A percentile compares a stretch with the other conserved stretches of the same genome.
Conservation (phyloP, 2,888 invertebrate genomes). For the Palloptera scutellata region DNA sequence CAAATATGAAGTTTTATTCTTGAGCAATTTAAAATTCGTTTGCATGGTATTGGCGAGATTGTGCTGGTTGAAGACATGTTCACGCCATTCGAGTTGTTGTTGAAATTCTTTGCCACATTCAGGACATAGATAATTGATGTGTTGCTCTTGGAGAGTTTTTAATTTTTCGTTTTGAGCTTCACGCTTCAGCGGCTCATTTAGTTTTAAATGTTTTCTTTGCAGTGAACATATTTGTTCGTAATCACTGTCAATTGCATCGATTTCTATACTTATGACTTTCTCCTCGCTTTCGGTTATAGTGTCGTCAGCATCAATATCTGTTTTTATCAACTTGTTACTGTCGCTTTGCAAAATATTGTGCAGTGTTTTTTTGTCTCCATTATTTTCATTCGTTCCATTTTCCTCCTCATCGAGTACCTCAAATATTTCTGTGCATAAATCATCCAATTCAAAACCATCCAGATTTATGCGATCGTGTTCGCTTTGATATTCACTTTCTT, state of each 20-base stretch:
- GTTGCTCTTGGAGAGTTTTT: slow-evolving; percentile 36
- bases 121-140: slow-evolving; percentile 52
- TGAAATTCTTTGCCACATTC: slow-evolving; percentile 51
- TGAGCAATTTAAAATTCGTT: slow-evolving; percentile 49
- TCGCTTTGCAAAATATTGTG: background rate
- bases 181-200: slow-evolving; percentile 18
- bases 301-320: background rate
- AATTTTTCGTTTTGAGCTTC: slow-evolving; percentile 5
- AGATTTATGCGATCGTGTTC: background rate
- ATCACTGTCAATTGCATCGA: slow-evolving; percentile 49
- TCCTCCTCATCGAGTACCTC: slow-evolving; percentile 39
- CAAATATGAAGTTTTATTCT: slow-evolving; percentile 41
- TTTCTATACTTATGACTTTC: slow-evolving; percentile 47
- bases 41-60: slow-evolving; percentile 50
- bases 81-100: slow-evolving; percentile 50
- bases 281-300: slow-evolving; percentile 19
- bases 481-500: background rate
- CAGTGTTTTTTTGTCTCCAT: background rate
- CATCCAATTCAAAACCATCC: slow-evolving; percentile 39
- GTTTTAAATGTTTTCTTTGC: slow-evolving; percentile 37
- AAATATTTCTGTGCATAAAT: slow-evolving; percentile 49
- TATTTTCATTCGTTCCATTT: background rate
- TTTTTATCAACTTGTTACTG: background rate
- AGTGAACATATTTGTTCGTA: slow-evolving; percentile 21
- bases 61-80: slow-evolving; percentile 53